Base-by-base conservation (phyloP, 2,113 vertebrate genomes). In the Callopanchax toddi region DNA sequence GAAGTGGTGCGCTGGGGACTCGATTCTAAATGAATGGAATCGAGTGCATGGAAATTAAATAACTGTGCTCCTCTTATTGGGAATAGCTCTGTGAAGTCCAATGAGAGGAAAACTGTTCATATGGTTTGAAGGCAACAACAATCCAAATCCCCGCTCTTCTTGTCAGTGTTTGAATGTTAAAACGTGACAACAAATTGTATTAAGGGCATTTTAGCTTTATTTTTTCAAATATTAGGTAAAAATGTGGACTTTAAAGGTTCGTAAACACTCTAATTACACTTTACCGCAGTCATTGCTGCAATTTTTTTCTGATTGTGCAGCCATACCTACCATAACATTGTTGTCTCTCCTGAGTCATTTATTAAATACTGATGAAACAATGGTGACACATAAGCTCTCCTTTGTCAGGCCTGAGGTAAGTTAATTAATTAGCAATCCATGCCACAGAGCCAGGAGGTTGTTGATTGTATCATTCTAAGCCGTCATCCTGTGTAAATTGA, bases 401-500 rank as follows among this genome's bases (percentile, higher is more conserved):
- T 84, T 84, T 86, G 84, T 89, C 68, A 70, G 53, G 54, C 55
- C 59, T 16, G 12, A 65, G 82, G 71, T 77, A 77, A 86, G 77
- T 87, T 84, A 86, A 87, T 89, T 89, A 88, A 90, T 89, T 86
- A 88, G 61, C 79, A 74, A 67, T 77, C 81, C 62, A 69, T 72
- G 81, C 81, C 22, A 54, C 80, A 26, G 86, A 82, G 84, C 83
- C 82, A 86, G 62, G 76, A 86, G 86, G 83, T 86, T 82, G 88
- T 73, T 87, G 89, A 91, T 89, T 85, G 78, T 87, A 89, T 89
- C 86, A 44, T 67, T 42, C 79, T 87, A 88, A 89, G 84, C 81
- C 76, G 67, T 62, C 87, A 75, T 89, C 86, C 84, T 81, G 85
- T 91, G 87, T 89, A 89, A 91, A 91, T 89, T 89, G 86, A 83